These are phyloP conservation scores for Numenius arquata DNA, from an alignment of 2,113 vertebrate genomes.

Conservation along the genomic window DNA sequence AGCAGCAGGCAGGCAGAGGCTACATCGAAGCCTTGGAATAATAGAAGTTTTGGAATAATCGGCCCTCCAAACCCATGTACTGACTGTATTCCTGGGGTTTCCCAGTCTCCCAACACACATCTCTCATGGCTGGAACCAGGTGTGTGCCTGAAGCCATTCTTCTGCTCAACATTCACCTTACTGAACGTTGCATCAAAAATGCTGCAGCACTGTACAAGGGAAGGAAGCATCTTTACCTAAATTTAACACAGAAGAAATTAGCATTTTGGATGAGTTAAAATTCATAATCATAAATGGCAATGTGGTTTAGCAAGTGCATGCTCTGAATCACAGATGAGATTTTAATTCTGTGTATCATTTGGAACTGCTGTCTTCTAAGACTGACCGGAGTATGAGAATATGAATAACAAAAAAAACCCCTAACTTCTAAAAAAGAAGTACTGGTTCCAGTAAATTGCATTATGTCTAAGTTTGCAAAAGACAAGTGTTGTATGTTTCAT, in stretches of 20 bases:
- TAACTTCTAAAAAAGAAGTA: not conserved
- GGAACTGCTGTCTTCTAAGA: not conserved
- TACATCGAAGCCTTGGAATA: fast-evolving
- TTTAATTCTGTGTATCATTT: not conserved
- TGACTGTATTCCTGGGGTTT: fast-evolving
- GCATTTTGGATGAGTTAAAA: not conserved
- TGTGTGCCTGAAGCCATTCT: fast-evolving
- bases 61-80: fast-evolving
- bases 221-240: not conserved
- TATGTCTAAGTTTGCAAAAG: not conserved
- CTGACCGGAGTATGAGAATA: not conserved
- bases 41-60: fast-evolving
- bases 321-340: not conserved
- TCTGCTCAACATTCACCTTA: not conserved
- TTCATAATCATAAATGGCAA: not conserved
- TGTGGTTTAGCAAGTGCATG: not conserved
- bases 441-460: not conserved
- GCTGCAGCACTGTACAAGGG: not conserved
- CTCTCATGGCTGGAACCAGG: fast-evolving
- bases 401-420: not conserved
- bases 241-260: not conserved
- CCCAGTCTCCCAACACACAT: fast-evolving
- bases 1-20: not conserved
- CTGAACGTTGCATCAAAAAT: fast-evolving
- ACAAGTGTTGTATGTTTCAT: fast-evolving